Evolutionary conservation across 2,888 invertebrate species (phyloP).

Genomic region (Alsophila aescularia): DNA sequence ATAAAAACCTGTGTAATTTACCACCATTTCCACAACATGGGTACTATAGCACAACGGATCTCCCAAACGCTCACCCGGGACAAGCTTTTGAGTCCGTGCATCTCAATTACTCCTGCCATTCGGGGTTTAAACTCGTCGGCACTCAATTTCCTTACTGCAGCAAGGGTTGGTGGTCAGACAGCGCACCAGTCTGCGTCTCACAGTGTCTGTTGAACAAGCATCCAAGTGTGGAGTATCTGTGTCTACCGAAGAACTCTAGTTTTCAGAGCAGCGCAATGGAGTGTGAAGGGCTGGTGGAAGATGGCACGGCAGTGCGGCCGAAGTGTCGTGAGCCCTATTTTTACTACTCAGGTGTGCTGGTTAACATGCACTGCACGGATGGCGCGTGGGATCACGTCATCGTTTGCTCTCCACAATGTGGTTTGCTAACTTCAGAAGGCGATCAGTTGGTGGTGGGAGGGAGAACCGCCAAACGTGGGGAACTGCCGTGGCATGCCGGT

Average conservation of each 20-base stretch:
- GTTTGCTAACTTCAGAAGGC: slow-evolving; percentile 41
- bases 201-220: slow-evolving; percentile 23
- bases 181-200: slow-evolving; percentile 14
- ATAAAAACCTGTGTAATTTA: neutral
- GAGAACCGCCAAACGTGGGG: slow-evolving; percentile 51
- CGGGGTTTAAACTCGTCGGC: slow-evolving; percentile 18
- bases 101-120: slow-evolving; percentile 19
- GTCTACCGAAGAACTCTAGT: slow-evolving; percentile 9
- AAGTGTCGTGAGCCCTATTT: slow-evolving; percentile 25
- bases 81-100: slow-evolving; percentile 5
- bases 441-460: slow-evolving; percentile 65
- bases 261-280: slow-evolving; percentile 3
- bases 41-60: neutral
- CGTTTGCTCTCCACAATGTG: slow-evolving; percentile 34
- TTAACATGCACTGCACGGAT: slow-evolving; percentile 29
- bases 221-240: slow-evolving; percentile 12
- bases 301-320: slow-evolving; percentile 23
- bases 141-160: slow-evolving; percentile 11
- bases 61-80: neutral
- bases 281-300: slow-evolving; percentile 21
- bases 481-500: slow-evolving; percentile 83
- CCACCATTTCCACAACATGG: slow-evolving; percentile 4
- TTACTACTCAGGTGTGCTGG: slow-evolving; percentile 18
- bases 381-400: slow-evolving; percentile 25
- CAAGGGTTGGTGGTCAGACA: slow-evolving; percentile 19